phyloP scores from a whole-genome alignment of 1,140 invertebrate genomes.

The Hylaeus anthracinus region DNA sequence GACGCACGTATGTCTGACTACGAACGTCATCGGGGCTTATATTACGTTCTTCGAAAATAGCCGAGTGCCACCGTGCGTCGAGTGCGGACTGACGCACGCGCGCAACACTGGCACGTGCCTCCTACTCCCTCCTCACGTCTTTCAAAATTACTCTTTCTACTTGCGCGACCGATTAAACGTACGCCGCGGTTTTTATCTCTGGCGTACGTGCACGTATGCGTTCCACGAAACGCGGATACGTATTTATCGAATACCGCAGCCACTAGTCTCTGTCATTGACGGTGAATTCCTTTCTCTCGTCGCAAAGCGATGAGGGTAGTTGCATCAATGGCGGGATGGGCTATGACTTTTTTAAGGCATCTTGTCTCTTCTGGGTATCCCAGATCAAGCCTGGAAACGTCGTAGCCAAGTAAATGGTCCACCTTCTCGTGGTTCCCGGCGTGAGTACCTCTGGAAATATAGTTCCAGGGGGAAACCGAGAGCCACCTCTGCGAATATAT shows the following conservation, averaged over 20 bases:
- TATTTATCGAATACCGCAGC: conserved; percentile 8
- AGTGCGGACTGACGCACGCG: conserved; percentile 70
- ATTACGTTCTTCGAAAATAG: conserved; percentile 74
- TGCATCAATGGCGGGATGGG: no score
- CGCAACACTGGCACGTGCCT: conserved; percentile 71
- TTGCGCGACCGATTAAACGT: conserved; percentile 65
- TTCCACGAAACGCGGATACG: conserved; percentile 43
- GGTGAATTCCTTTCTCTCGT: no score
- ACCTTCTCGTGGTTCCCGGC: no score
- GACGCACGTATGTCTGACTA: conserved; percentile 38
- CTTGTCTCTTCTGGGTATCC: no score
- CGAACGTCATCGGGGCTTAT: conserved; percentile 66
- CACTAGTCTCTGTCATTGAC: conserved; percentile 2
- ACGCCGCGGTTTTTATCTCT: conserved; percentile 62
- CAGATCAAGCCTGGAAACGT: no score
- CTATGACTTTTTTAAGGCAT: no score
- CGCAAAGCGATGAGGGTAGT: no score
- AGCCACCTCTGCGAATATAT: no score
- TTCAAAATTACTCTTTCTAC: conserved; percentile 66
- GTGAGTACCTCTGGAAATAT: no score
- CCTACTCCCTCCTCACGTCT: conserved; percentile 56
- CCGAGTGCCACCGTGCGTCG: conserved; percentile 68
- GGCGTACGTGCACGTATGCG: conserved; percentile 51
- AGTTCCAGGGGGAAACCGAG: no score
- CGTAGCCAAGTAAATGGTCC: no score